phyloP scores from a whole-genome alignment of 2,113 vertebrate species.

The Salvator merianae region DNA sequence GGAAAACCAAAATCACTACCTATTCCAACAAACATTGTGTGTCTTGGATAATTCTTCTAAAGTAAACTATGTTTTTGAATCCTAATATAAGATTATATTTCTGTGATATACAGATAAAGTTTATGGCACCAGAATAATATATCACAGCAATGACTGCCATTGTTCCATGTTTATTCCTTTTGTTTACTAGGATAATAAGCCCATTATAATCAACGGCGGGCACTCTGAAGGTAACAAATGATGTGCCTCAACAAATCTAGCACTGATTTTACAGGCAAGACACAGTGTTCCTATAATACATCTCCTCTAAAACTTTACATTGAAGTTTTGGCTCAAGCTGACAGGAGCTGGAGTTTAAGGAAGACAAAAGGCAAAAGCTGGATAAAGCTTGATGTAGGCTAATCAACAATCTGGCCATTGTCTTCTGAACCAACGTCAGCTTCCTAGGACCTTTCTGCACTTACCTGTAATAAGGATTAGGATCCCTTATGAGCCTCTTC shows the following conservation, averaged over 20 bases:
- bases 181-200: not conserved
- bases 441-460: too few species aligned
- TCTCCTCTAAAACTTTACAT: conserved; percentile 11
- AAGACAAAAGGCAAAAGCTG: too few species aligned
- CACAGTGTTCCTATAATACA: not conserved
- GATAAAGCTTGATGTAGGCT: too few species aligned
- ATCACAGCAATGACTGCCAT: not conserved
- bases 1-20: conserved; percentile 1
- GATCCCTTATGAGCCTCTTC: too few species aligned
- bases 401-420: not conserved
- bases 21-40: conserved; percentile 1
- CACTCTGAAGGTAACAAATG: not conserved
- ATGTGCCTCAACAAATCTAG: not conserved
- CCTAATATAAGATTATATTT: conserved; percentile 20
- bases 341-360: not conserved
- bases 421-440: too few species aligned
- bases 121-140: conserved; percentile 12
- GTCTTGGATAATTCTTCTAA: not conserved
- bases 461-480: too few species aligned
- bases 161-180: conserved; percentile 10
- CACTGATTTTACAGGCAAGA: not conserved
- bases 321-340: not conserved
- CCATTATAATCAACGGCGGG: not conserved
- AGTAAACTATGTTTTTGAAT: not conserved
- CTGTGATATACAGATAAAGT: conserved; percentile 7